Conservation (phyloP, 2,113 vertebrate species). For the Prionailurus bengalensis region DNA sequence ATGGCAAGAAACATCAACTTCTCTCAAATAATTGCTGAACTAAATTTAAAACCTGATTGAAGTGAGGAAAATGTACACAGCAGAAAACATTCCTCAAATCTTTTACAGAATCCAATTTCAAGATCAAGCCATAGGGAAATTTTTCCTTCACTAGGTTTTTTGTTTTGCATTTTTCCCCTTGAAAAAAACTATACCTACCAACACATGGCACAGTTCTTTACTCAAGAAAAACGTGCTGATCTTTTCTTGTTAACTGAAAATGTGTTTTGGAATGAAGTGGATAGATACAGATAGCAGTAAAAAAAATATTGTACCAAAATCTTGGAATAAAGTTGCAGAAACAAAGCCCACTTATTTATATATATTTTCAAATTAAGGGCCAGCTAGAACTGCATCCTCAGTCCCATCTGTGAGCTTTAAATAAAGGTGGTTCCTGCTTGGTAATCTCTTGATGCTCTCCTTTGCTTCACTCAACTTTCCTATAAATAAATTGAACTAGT, state of each 20-base stretch:
- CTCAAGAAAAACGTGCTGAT: not conserved
- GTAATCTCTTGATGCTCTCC: not conserved
- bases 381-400: not conserved
- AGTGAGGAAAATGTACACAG: not conserved
- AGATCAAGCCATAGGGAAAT: not conserved
- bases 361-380: not conserved
- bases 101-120: not conserved
- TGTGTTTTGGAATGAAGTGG: not conserved
- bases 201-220: not conserved
- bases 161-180: not conserved
- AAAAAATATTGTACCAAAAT: not conserved
- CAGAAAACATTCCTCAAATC: not conserved
- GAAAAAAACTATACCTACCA: not conserved
- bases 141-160: not conserved
- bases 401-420: not conserved
- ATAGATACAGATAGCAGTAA: not conserved
- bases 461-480: not conserved
- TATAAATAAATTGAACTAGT: not conserved
- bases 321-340: slow-evolving; percentile 18
- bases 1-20: not conserved
- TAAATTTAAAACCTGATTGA: not conserved
- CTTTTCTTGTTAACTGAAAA: slow-evolving; percentile 35
- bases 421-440: not conserved
- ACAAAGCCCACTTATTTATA: not conserved
- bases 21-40: not conserved